Percentiles rank a stretch among this genome's conserved stretches.
Conservation (phyloP, 1,140 invertebrate species). For the Dinoponera quadriceps region DNA sequence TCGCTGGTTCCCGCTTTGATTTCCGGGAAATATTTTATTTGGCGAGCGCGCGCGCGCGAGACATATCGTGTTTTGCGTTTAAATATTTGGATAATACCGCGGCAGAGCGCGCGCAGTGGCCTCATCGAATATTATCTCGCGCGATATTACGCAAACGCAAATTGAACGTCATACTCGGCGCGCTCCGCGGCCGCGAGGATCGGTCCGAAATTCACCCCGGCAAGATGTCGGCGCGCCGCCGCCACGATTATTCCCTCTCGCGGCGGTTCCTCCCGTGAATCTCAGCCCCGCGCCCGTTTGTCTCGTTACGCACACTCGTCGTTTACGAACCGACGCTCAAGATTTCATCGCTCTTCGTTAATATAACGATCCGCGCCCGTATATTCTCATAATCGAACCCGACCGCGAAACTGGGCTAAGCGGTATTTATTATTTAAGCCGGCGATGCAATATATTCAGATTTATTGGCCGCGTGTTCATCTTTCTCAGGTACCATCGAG, state of each 20-base stretch:
- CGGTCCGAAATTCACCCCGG: too few relatives aligned
- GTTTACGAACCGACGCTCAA: neutral
- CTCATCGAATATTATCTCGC: slow-evolving; percentile 19
- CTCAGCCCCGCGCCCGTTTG: neutral
- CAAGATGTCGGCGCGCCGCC: neutral
- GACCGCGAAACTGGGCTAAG: neutral
- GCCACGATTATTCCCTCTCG: neutral
- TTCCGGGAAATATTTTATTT: slow-evolving; percentile 29
- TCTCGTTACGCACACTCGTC: neutral
- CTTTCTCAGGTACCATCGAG: neutral
- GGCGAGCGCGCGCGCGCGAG: too few relatives aligned
- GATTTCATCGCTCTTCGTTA: slow-evolving; percentile 11
- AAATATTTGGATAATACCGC: slow-evolving; percentile 34
- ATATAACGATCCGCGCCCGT: slow-evolving; percentile 2
- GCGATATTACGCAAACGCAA: slow-evolving; percentile 47
- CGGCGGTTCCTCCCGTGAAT: neutral
- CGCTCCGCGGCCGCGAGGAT: neutral
- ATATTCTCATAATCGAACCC: slow-evolving; percentile 28
- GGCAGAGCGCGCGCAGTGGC: neutral
- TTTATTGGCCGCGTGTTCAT: slow-evolving; percentile 8
- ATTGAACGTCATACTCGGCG: neutral
- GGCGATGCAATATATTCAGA: slow-evolving; percentile 25
- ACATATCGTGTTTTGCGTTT: slow-evolving; percentile 20
- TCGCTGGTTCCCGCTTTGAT: slow-evolving; percentile 10
- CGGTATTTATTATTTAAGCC: slow-evolving; percentile 40